Evolutionary conservation across 2,113 vertebrate species (phyloP).

Genomic region (Orycteropus afer): DNA sequence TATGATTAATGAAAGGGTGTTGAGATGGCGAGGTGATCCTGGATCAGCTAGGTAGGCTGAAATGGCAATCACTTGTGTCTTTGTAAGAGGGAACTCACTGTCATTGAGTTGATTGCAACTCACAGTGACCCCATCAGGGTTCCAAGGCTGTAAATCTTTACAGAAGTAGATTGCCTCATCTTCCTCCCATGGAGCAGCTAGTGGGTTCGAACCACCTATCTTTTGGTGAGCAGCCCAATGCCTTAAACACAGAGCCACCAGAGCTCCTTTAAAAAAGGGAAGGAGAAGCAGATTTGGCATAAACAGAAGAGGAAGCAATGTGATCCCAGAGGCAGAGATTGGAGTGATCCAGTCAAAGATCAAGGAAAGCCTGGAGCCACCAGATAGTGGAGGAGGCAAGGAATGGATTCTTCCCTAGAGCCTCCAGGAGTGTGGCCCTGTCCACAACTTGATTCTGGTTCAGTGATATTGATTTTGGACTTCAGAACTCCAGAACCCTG

Average conservation of each 20-base stretch:
- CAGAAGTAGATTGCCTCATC: no score
- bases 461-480: background rate
- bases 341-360: background rate
- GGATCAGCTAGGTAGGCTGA: background rate
- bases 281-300: background rate
- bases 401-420: background rate
- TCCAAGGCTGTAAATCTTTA: no score
- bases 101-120: no score
- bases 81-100: background rate
- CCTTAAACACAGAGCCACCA: no score
- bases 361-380: background rate
- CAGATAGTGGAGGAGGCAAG: background rate
- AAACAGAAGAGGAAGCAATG: background rate
- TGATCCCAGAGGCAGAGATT: background rate
- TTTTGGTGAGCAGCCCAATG: no score
- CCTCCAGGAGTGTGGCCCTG: background rate
- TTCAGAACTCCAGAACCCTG: background rate
- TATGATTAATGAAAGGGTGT: background rate
- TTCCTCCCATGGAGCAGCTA: no score
- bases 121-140: no score
- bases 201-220: no score
- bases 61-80: background rate
- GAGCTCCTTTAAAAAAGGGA: background rate
- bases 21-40: background rate
- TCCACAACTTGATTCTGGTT: background rate